Percentiles rank a stretch among this genome's conserved stretches.
These are phyloP conservation scores for Galeopterus variegatus DNA, from an alignment of 2,113 vertebrate genomes.

Conservation along the genomic window DNA sequence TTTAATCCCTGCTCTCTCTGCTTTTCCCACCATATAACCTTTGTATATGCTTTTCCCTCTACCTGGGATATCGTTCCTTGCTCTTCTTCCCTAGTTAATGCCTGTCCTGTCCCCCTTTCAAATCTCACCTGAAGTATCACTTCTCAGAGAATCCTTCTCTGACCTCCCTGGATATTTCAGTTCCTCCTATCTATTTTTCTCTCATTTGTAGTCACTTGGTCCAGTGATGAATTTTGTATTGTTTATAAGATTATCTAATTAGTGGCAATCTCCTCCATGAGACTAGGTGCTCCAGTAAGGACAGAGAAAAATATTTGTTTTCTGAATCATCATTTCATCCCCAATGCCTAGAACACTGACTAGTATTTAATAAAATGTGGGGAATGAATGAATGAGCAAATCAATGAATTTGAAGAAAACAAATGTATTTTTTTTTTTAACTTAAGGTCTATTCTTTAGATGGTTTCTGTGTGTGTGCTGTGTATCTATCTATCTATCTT, in stretches of 20 bases:
- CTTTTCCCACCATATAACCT: not conserved
- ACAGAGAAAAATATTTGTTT: not conserved
- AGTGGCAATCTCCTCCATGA: not conserved
- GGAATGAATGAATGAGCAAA: not conserved
- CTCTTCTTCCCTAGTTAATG: not conserved
- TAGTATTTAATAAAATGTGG: conserved; percentile 35
- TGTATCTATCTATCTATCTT: not conserved
- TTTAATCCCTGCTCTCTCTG: not conserved
- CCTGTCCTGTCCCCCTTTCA: not conserved
- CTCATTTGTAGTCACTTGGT: not conserved
- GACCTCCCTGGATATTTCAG: not conserved
- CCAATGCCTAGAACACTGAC: not conserved
- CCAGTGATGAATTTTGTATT: conserved; percentile 25
- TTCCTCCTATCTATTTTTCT: not conserved
- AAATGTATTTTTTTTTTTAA: conserved; percentile 22
- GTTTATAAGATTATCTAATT: not conserved
- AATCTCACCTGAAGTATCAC: not conserved
- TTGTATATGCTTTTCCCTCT: not conserved
- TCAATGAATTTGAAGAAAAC: conserved; percentile 22
- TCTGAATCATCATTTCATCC: conserved; percentile 9
- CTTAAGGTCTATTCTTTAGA: not conserved
- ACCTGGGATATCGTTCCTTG: not conserved
- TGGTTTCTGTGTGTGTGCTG: not conserved
- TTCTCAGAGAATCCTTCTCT: not conserved
- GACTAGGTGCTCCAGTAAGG: not conserved